phyloP scores from a whole-genome alignment of 2,888 invertebrate species.

The Drosophila antonietae region DNA sequence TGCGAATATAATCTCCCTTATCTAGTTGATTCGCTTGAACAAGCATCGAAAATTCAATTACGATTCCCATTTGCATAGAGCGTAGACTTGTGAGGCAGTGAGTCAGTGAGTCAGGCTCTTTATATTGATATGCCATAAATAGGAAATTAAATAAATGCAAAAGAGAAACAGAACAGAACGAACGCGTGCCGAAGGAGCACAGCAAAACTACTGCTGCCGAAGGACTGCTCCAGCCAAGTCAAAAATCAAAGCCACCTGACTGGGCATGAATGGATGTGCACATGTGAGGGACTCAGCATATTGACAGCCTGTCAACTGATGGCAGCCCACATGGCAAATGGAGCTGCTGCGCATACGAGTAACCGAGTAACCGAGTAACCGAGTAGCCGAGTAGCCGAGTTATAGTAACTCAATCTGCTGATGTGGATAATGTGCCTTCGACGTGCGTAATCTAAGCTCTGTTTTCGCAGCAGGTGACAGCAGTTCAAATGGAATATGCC shows the following conservation, averaged over 20 bases:
- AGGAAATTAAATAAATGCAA: conserved; percentile 66
- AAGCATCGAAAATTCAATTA: conserved; percentile 46
- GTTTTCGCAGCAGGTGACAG: not conserved
- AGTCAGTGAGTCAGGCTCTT: not conserved
- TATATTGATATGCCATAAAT: conserved; percentile 20
- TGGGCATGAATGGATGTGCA: conserved; percentile 9
- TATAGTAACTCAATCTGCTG: conserved; percentile 39
- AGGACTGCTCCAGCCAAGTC: conserved; percentile 7
- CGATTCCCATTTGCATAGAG: conserved; percentile 30
- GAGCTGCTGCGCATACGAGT: not conserved
- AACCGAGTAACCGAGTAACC: not conserved
- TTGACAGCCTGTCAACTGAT: conserved; percentile 54
- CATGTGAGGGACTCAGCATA: conserved; percentile 2
- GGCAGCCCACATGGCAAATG: conserved; percentile 37
- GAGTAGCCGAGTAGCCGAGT: not conserved
- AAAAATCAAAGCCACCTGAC: conserved; percentile 11
- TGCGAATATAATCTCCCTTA: not conserved
- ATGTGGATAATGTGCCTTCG: conserved; percentile 39
- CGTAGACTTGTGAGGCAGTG: conserved; percentile 12
- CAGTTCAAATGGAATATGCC: conserved; percentile 15
- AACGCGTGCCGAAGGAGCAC: conserved; percentile 6
- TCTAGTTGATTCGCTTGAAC: conserved; percentile 19
- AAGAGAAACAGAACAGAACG: conserved; percentile 6
- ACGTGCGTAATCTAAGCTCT: conserved; percentile 47
- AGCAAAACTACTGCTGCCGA: not conserved